Conservation (phyloP, 2,888 invertebrate genomes). For the Agonum fuliginosum region DNA sequence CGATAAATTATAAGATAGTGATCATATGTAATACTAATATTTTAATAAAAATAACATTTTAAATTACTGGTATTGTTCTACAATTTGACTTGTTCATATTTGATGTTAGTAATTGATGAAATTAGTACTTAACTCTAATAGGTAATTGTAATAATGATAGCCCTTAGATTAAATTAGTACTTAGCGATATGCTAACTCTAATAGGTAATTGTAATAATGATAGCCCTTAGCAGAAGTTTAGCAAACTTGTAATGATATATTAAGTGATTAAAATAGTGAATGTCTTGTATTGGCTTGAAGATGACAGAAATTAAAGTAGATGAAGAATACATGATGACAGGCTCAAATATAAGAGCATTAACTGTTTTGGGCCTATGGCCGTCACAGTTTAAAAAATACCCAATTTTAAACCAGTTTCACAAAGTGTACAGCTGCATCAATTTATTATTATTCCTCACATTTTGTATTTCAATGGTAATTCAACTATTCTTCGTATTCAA, state of each 20-base stretch:
- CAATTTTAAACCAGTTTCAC: constrained; percentile 1
- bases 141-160: too few species aligned
- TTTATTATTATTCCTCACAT: background rate
- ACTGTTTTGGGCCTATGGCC: constrained; percentile 29
- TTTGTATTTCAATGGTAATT: background rate
- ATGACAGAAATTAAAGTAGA: background rate
- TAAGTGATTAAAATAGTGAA: background rate
- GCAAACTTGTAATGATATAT: too few species aligned
- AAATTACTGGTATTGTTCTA: too few species aligned
- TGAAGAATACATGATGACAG: constrained; percentile 10
- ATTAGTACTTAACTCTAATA: too few species aligned
- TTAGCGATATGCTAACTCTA: too few species aligned
- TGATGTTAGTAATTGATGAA: too few species aligned
- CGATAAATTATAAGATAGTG: constrained; percentile 28
- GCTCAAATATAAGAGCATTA: constrained; percentile 15
- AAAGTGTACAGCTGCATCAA: background rate
- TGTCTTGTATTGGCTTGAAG: background rate
- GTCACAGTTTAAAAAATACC: background rate
- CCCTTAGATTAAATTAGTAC: too few species aligned
- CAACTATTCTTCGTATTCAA: constrained; percentile 20
- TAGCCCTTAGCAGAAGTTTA: too few species aligned
- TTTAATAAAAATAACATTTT: too few species aligned
- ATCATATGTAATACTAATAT: background rate
- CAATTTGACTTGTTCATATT: too few species aligned
- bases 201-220: too few species aligned